Evolutionary conservation across 2,113 vertebrate genomes (phyloP).

Genomic region (Cnemophilus loriae): DNA sequence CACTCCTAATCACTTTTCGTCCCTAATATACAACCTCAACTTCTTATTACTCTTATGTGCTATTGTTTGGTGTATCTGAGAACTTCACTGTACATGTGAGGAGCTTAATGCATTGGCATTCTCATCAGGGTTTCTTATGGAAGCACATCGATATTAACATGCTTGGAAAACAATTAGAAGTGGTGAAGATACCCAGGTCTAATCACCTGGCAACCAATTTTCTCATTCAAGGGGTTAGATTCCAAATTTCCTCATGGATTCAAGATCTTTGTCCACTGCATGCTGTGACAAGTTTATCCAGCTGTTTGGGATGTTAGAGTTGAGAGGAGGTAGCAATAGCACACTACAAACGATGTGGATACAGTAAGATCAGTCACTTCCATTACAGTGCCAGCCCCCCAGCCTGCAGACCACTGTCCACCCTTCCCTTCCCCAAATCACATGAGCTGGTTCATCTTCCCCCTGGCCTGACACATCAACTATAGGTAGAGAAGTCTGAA

Average conservation of each 20-base stretch:
- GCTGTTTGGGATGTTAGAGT: not conserved
- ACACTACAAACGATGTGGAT: not conserved
- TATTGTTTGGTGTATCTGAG: not conserved
- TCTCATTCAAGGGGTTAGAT: not conserved
- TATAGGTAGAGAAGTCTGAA: not conserved
- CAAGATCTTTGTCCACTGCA: not conserved
- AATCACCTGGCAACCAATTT: not conserved
- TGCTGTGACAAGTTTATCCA: not conserved
- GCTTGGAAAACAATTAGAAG: not conserved
- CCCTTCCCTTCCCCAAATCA: not conserved
- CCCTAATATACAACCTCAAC: not conserved
- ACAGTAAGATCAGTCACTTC: not conserved
- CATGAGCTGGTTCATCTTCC: not conserved
- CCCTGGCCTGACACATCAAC: not conserved
- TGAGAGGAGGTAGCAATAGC: not conserved
- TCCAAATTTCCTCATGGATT: not conserved
- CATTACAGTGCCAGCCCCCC: not conserved
- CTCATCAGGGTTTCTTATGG: not conserved
- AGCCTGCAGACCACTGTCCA: not conserved
- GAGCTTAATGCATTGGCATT: not conserved
- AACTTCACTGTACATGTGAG: not conserved
- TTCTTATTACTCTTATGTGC: not conserved
- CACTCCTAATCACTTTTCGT: not conserved
- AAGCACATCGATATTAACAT: fast-evolving
- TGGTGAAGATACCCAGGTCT: not conserved